Base-by-base conservation (phyloP, 2,113 vertebrate genomes). In the Fregetta grallaria region DNA sequence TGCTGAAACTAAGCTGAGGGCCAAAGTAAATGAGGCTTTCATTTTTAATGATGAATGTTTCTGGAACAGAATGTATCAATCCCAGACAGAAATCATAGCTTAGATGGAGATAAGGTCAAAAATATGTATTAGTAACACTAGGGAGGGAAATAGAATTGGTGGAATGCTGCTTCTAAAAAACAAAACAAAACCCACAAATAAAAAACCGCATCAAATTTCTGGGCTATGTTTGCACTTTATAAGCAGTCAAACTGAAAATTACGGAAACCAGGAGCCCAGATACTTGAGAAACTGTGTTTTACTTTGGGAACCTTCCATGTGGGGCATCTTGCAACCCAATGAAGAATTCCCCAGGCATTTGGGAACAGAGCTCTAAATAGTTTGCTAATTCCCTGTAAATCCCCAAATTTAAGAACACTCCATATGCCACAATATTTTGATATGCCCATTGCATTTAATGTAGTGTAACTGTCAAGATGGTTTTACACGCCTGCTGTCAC, bases 1-100 rank as follows among this genome's bases (percentile, higher is more conserved):
- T 94, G 80, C 87, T 91, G 93, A 89, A 97, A 94, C 85, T 73
- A 56, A 86, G 10, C 50, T 88, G 58, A 95, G 70, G 29, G 96
- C 96, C 96, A 97, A 97, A 97, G 91, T 96, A 96, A 96, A 98
- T 93, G 50, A 90, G 59, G 55, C 84, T 92, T 97, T 97, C 72
- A 63, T 93, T 91, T 96, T 88, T 96, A 92, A 77, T 95, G 92
- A 94, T 88, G 58, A 96, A 96, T 96, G 94, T 93, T 96, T 91
- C 80, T 96, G 91, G 94, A 98, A 96, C 86, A 92, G 89, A 93
- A 96, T 95, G 71, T 86, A 95, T 96, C 86, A 94, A 93, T 91
- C 86, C 90, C 82, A 97, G 94, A 91, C 90, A 92, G 88, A 92
- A 96, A 97, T 96, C 87, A 86, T 90, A 94, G 67, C 76, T 96